These are phyloP conservation scores for Hydrocynus forskahlii DNA, from an alignment of 2,797 vertebrate species.

Conservation along the genomic window DNA sequence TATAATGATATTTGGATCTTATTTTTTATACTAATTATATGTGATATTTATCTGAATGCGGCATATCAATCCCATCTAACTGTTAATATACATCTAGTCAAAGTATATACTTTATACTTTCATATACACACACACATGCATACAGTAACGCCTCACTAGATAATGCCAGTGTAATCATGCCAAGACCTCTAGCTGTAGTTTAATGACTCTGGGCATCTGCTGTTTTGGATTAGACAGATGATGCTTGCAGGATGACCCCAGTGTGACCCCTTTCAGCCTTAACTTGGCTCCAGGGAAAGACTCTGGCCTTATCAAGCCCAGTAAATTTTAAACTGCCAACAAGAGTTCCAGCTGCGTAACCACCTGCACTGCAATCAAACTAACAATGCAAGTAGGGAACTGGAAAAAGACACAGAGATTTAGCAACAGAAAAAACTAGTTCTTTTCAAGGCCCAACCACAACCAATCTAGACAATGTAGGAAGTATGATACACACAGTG, in stretches of 20 bases:
- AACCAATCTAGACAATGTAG: neutral
- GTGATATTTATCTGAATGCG: no score
- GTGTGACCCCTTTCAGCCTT: neutral
- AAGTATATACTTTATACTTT: neutral
- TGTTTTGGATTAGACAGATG: slow-evolving; percentile 14
- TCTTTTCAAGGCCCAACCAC: neutral
- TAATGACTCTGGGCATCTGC: slow-evolving; percentile 11
- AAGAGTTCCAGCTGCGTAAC: slow-evolving; percentile 6
- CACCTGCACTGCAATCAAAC: neutral
- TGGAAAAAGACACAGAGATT: neutral
- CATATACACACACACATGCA: neutral
- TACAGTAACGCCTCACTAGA: neutral
- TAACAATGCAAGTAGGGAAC: slow-evolving; percentile 9
- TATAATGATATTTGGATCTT: neutral
- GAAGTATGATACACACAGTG: neutral
- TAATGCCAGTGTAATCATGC: neutral
- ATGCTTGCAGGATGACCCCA: slow-evolving; percentile 14
- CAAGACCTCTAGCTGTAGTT: neutral
- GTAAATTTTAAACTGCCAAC: slow-evolving; percentile 24
- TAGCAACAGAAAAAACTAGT: neutral
- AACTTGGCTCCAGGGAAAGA: neutral
- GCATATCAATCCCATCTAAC: no score
- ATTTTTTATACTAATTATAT: no score
- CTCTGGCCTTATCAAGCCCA: neutral
- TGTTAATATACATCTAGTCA: no score